Base-by-base conservation (phyloP, 2,888 invertebrate species). In the Enoplolaimus lenunculus region DNA sequence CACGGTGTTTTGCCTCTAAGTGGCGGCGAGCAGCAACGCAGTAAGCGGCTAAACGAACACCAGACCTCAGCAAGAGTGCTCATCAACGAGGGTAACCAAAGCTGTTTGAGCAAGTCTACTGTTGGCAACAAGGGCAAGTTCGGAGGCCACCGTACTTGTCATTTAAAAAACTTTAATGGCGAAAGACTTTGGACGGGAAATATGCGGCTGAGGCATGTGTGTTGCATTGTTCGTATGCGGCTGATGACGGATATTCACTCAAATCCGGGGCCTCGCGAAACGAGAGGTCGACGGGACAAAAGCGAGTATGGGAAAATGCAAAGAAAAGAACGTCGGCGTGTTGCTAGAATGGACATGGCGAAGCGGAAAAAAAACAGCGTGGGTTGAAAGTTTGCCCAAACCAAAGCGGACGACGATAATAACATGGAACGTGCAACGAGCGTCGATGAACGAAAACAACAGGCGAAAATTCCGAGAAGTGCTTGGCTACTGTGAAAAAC, bases 301-400 rank as follows among this genome's bases (percentile, higher is more conserved):
- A 29, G 7, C 28, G 62, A 62, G 31, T 3, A 13, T 62, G 62
- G 62, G 62, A 62, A 7, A 62, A 31, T 26, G 29, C 7, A 62
- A 31, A 31, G 31, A 62, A 62, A 62, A 45, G 45, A 45, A 45
- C 45, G 21, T 45, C 45, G 45, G 21, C 45, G 45, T 45, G 45
- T 45, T 45, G 45, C 45, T 21, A 45, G 21, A 45, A 7, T 13
- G 21, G 45, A 45, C 7, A 45, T 13, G 21, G 62, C 28, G 28
- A 31, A 62, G n/a, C 62, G 62, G n/a, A 62, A 62, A n/a, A n/a
- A 62, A 62, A 62, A n/a, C 62, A 62, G 28, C 62, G 28, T 62
- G 62, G 62, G 7, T 62, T 3, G 31, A 62, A 13, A 62, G 62
- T n/a, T 29, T 62, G 28, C 62, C 62, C 31, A 26, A 62, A 29